Conservation (phyloP, 2,888 invertebrate genomes). For the Sabatieria punctata region DNA sequence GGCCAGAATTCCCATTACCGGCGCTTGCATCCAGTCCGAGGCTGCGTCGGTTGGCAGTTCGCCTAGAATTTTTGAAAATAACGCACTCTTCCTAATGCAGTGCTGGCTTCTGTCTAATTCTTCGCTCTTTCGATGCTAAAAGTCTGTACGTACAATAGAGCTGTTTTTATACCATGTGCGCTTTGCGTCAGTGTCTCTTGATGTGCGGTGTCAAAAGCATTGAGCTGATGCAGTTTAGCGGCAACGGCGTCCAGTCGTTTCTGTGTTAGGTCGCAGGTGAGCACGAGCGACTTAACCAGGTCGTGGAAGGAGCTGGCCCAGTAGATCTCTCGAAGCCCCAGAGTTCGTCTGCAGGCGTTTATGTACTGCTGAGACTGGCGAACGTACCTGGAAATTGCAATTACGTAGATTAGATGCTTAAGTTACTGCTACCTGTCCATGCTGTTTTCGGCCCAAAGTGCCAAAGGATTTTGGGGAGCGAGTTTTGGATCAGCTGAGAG, state of each 20-base stretch:
- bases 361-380: conserved; percentile 11
- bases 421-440: not conserved
- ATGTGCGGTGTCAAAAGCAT: not conserved
- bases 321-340: conserved; percentile 1
- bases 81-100: too few species aligned
- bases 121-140: too few species aligned
- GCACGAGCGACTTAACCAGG: conserved; percentile 4
- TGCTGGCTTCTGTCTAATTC: too few species aligned
- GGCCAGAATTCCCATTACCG: too few species aligned
- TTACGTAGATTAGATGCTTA: not conserved
- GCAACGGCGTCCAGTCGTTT: not conserved
- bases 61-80: too few species aligned
- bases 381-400: not conserved
- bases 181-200: too few species aligned
- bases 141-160: too few species aligned
- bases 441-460: not conserved
- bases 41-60: too few species aligned
- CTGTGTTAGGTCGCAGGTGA: not conserved
- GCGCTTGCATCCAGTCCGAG: too few species aligned
- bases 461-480: not conserved
- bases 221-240: not conserved
- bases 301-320: conserved; percentile 11
- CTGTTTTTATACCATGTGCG: too few species aligned
- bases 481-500: too few species aligned
- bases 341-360: conserved; percentile 6